These are phyloP conservation scores for Tetrax tetrax DNA, from an alignment of 2,113 vertebrate genomes.

Conservation along the genomic window DNA sequence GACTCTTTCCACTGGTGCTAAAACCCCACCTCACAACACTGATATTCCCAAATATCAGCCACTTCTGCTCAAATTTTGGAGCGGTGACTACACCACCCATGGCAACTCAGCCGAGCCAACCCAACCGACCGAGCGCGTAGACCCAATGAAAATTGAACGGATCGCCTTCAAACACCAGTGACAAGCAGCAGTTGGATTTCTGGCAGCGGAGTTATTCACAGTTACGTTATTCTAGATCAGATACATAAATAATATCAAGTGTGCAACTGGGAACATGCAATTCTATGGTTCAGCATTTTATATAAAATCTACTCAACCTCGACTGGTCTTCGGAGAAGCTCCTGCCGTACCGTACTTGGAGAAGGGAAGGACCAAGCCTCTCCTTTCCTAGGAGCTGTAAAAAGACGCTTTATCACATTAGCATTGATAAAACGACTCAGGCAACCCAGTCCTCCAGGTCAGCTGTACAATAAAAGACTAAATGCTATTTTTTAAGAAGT, in stretches of 20 bases:
- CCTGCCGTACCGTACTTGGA: neutral
- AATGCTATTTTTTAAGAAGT: neutral
- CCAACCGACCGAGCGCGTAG: too few relatives aligned
- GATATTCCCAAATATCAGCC: neutral
- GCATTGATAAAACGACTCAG: neutral
- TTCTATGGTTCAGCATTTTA: neutral
- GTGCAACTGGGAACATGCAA: too few relatives aligned
- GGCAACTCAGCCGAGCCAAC: too few relatives aligned
- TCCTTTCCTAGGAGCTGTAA: neutral
- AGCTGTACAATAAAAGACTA: neutral
- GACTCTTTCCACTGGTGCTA: neutral
- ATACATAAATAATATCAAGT: too few relatives aligned
- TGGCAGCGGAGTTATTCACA: too few relatives aligned
- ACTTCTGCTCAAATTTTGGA: too few relatives aligned
- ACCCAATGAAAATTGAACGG: too few relatives aligned
- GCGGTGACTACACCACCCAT: too few relatives aligned
- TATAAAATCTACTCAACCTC: neutral
- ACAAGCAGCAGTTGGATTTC: too few relatives aligned
- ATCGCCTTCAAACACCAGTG: too few relatives aligned
- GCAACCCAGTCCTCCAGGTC: neutral
- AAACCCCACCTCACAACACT: neutral
- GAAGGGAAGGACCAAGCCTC: neutral
- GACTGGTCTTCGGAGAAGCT: neutral
- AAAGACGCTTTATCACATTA: neutral
- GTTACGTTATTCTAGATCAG: too few relatives aligned